Conservation (phyloP, 2,888 invertebrate genomes). For the Phymatocera aterrima region DNA sequence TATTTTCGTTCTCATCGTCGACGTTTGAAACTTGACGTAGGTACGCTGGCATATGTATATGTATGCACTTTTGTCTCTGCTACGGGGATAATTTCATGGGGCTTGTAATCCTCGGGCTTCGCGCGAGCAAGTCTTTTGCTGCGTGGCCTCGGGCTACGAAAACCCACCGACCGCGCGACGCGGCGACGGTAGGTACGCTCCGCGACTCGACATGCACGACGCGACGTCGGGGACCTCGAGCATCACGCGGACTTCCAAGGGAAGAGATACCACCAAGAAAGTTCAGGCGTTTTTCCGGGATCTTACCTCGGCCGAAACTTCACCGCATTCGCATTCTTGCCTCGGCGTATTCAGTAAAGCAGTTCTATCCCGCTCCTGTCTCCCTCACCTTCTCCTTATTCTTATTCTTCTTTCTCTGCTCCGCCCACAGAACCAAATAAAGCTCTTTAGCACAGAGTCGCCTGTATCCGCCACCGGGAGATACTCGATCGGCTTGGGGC, state of each 20-base stretch:
- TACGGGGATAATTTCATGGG: background rate
- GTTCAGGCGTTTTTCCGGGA: conserved; percentile 23
- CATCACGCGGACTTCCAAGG: background rate
- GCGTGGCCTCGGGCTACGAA: background rate
- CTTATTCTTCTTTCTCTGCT: background rate
- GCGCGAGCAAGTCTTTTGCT: background rate
- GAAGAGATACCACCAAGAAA: background rate
- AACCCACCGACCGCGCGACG: background rate
- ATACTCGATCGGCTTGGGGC: conserved; percentile 23
- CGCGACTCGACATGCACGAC: no score
- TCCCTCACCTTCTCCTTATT: background rate
- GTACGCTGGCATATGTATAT: background rate
- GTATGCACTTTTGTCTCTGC: background rate
- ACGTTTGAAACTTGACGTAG: background rate
- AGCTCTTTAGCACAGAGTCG: conserved; percentile 33
- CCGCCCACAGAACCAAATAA: conserved; percentile 34
- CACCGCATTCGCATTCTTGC: background rate
- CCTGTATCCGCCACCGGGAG: conserved; percentile 31
- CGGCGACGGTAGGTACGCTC: no score
- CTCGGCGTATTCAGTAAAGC: conserved; percentile 15
- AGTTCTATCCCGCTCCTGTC: background rate
- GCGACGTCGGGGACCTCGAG: background rate
- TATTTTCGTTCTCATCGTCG: background rate
- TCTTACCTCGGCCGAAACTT: conserved; percentile 4
- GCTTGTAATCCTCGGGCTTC: no score